Base-by-base conservation (phyloP, 2,797 vertebrate genomes). In the Etheostoma nigrum region DNA sequence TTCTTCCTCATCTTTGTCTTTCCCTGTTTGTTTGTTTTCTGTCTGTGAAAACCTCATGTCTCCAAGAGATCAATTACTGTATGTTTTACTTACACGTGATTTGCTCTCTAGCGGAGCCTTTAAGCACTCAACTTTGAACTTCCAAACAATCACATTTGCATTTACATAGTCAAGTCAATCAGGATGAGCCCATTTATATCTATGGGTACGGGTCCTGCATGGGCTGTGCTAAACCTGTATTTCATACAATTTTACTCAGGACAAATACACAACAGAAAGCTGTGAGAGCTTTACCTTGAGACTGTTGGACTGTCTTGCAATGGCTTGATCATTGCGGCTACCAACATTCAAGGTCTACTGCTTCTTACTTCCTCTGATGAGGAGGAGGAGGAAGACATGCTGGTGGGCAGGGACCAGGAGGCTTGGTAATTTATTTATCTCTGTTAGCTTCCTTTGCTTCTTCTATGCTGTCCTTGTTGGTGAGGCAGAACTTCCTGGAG, bases 1-100 rank as follows among this genome's bases (percentile, higher is more conserved):
- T 81, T 83, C 14, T 64, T 76, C 52, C 63, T 68, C 52, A 48
- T 64, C 33, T 86, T 86, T 68, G 75, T 88, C 23, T 85, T 71
- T 78, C 49, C 6, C 23, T 18, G 6, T 42, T 66, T 61, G 21
- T 40, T 51, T 64, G 3, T 68, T 49, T 19, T 74, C 18, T 44
- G 52, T 60, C 77, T 53, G 9, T 64, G 18, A 74, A 79, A 65
- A 27, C 49, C 18, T 30, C 36, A 51, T 69, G 65, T 72, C 58
- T 58, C 30, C 45, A 76, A 66, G 76, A 72, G 19, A 63, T 23
- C 30, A 74, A 75, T 74, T 82, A 30, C 30, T 30, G 30, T 69
- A 47, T 72, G 18, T 21, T 57, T 18, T 23, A 44, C 10, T 55
- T 61, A 42, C 4, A 2, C 30, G 65, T 49, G 48, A 52, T 64